Base-by-base conservation (phyloP, 2,113 vertebrate species). In the Loxodonta africana region DNA sequence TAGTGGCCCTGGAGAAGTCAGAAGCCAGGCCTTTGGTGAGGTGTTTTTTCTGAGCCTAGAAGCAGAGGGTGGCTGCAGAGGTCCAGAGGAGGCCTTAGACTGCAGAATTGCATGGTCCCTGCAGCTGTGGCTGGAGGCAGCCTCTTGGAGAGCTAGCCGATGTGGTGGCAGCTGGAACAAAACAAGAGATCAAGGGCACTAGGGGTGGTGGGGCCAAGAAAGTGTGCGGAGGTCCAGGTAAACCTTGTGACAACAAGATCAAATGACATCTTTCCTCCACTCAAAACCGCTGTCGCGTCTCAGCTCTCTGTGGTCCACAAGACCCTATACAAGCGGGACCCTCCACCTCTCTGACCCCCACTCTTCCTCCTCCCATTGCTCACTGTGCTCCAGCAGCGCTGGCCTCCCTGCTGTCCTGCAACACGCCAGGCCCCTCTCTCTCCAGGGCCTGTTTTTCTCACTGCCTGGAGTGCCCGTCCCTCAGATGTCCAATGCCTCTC, bases 331-430 rank as follows among this genome's bases (percentile, higher is more conserved):
- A 0, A 1, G 21, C 46, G 46, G 44, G 62, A 25, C 15, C 8
- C 2, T 8, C 15, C 18, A 44, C 2, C 28, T 62, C 41, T 77
- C 62, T 21, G 20, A 81, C 12, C 37, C 9, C n/a, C 0, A 5
- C 44, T 25, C 30, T 65, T 10, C 26, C 28, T 63, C 18, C 18
- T 12, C 1, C 0, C 15, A 1, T 2, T 14, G 20, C 44, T 9
- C 73, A 8, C 37, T 33, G n/a, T 93, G 60, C 23, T 37, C 12
- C 28, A n/a, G 30, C 9, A 60, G 14, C 21, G 11, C 6, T 0
- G 41, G 74, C 53, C 21, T 28, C 44, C 48, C 33, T 69, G 41
- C 26, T 62, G 74, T 44, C 53, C 73, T 41, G 71, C 14, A 30
- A 1, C 33, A 37, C 21, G 6, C 53, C 51, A 21, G 0, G 15